Evolutionary conservation across 2,888 invertebrate species (phyloP).

Genomic region (Amaurobius ferox): DNA sequence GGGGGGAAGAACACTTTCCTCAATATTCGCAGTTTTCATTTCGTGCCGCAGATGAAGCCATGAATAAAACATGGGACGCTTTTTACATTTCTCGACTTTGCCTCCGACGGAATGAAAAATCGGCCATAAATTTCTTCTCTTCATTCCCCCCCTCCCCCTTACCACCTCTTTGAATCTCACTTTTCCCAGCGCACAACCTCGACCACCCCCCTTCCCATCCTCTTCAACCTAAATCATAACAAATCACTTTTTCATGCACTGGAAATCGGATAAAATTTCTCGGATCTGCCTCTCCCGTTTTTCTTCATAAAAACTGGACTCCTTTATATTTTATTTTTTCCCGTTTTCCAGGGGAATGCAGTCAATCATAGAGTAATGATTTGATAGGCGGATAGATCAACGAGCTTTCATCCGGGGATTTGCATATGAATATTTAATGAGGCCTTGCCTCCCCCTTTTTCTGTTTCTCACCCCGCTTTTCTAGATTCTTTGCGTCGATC

Average conservation of each 20-base stretch:
- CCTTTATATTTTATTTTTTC: conserved; percentile 10
- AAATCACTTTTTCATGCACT: conserved; percentile 67
- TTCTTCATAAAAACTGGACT: conserved; percentile 6
- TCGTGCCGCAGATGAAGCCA: conserved; percentile 39
- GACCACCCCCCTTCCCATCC: background rate
- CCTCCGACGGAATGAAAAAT: conserved; percentile 46
- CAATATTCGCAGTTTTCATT: conserved; percentile 57
- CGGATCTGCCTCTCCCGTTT: conserved; percentile 21
- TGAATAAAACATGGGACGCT: conserved; percentile 65
- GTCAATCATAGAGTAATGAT: conserved; percentile 56
- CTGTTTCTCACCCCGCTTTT: background rate
- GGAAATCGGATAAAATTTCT: conserved; percentile 54
- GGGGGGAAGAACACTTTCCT: background rate
- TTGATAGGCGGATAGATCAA: conserved; percentile 62
- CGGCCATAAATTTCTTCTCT: conserved; percentile 60
- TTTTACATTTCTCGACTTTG: conserved; percentile 61
- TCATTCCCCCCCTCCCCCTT: background rate
- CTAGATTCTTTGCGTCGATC: conserved; percentile 6
- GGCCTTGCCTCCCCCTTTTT: background rate
- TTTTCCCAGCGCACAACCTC: background rate
- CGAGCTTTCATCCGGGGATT: conserved; percentile 62
- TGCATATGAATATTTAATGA: conserved; percentile 71
- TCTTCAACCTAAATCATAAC: conserved; percentile 56
- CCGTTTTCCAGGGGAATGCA: conserved; percentile 1
- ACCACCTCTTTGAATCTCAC: conserved; percentile 2